Conservation (phyloP, 2,113 vertebrate species). For the Nyctereutes procyonoides region DNA sequence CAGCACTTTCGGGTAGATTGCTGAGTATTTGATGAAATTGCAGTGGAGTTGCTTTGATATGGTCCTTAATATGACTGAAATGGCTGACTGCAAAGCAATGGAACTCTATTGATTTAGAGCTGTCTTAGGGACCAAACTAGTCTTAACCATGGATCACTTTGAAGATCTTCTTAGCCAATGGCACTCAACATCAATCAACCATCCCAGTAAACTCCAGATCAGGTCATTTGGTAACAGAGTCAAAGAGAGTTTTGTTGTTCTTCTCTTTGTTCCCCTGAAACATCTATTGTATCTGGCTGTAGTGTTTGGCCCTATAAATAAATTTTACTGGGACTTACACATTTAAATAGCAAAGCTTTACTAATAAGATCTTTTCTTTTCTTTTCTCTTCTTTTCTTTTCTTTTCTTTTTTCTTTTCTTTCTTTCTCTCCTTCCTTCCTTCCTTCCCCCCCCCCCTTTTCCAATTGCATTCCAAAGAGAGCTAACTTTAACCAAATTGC, state of each 20-base stretch:
- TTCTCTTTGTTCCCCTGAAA: not conserved
- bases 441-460: too few species aligned
- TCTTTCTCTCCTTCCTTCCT: too few species aligned
- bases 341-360: not conserved
- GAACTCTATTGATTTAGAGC: not conserved
- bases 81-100: not conserved
- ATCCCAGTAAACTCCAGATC: not conserved
- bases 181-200: not conserved
- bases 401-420: too few species aligned
- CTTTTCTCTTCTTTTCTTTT: too few species aligned
- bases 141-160: not conserved
- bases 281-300: not conserved
- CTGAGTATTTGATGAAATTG: not conserved
- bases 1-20: not conserved
- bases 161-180: not conserved
- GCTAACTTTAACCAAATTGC: not conserved
- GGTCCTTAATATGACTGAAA: not conserved
- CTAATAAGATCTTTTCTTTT: not conserved
- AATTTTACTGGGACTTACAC: not conserved
- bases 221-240: not conserved
- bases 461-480: not conserved
- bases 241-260: not conserved
- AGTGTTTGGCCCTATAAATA: not conserved
- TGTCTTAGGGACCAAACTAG: not conserved
- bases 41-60: not conserved